A percentile compares a stretch with the other conserved stretches of the same genome.
Conservation (phyloP, 2,797 vertebrate genomes). For the Pteronotus mesoamericanus region DNA sequence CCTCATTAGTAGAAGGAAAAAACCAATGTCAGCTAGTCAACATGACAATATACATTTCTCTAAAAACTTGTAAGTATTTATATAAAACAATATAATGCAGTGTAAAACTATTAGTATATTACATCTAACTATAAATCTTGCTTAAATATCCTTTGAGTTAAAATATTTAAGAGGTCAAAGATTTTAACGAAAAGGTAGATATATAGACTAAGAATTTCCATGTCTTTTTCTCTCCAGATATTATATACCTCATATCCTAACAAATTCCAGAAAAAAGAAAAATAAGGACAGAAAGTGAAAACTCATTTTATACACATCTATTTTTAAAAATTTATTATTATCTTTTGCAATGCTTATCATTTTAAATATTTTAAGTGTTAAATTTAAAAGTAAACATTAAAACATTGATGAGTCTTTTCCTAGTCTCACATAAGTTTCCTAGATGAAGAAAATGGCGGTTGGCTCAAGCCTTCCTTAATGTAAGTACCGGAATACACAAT, state of each 20-base stretch:
- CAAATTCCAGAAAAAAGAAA: neutral
- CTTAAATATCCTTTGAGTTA: neutral
- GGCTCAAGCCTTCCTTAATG: neutral
- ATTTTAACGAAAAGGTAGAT: slow-evolving; percentile 15
- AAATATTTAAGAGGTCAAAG: neutral
- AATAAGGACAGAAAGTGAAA: neutral
- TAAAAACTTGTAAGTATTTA: neutral
- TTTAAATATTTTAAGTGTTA: neutral
- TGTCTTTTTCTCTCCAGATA: neutral
- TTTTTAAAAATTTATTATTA: neutral
- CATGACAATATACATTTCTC: neutral
- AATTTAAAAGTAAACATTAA: slow-evolving; percentile 19
- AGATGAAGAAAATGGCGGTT: neutral
- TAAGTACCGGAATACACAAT: neutral
- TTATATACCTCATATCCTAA: neutral
- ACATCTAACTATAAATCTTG: neutral
- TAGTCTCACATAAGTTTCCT: neutral
- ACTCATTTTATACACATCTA: neutral
- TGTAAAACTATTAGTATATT: neutral
- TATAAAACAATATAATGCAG: neutral
- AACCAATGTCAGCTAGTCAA: neutral
- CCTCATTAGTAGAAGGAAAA: neutral
- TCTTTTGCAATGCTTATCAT: neutral
- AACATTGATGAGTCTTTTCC: neutral
- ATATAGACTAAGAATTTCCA: neutral